Evolutionary conservation across 1,140 invertebrate species (phyloP), one percentile per base, ranked within the genome.

Genomic region (Tribolium madens): DNA sequence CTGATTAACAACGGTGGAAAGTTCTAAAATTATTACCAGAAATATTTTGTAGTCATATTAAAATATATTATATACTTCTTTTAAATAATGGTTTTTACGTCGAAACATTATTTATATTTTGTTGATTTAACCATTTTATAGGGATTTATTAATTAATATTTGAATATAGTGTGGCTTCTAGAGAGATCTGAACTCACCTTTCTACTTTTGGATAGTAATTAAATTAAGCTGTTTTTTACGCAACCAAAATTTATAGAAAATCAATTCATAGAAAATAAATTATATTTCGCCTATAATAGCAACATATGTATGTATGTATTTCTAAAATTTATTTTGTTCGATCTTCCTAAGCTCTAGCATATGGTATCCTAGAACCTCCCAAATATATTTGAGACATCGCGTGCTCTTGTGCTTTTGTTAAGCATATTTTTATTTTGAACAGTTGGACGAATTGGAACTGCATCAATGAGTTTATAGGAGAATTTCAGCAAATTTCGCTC

Each of bases 121-220:
- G 50, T 53, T 53, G 50, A 53, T 53, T 53, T 53, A 53, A 13
- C 50, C 15, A 53, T 57, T 57, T 26, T n/a, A 10, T 15, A 26
- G 7, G 17, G 52, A 4, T 57, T 57, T 57, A 57, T 57, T 57
- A 57, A 57, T 57, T 57, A 57, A 57, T 10, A 57, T 57, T 57
- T 17, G 7, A 57, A 18, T 9, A 21, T 10, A 57, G 52, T 57
- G 52, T 57, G 52, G 52, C 52, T 57, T 17, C 52, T 26, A 57
- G 52, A 18, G 52, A 57, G 52, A 57, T 26, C 21, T 57, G 52
- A 57, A 57, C 52, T 21, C 52, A 57, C 52, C 52, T 57, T 57
- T 21, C 52, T 21, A 10, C 52, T 9, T 57, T 57, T 57, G 15
- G 17, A 17, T 26, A 17, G 18, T 57, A 57, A 57, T 57, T 26